Evolutionary conservation across 2,113 vertebrate genomes (phyloP), one percentile per base, ranked within the genome.

Genomic region (Muntiacus muntjak): DNA sequence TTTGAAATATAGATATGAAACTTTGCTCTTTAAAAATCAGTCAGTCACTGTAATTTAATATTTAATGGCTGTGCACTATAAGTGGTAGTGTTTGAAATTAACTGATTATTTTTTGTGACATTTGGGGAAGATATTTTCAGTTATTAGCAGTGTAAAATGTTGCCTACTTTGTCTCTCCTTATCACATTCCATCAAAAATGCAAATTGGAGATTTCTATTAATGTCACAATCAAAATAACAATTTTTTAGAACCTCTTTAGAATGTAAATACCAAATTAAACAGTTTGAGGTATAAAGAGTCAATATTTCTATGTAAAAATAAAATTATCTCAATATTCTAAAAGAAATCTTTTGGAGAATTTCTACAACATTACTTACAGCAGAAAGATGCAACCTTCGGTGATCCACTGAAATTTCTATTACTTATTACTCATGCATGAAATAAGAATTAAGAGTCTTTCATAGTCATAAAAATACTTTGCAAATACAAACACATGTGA

Each of bases 31-130:
- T 87, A 89, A 89, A 95, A 93, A 36, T 82, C 50, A 58, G 67
- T 64, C 67, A 81, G 78, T 76, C 67, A 76, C 47, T 91, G 67
- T 88, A 96, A 95, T 91, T 93, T 96, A 93, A 86, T 91, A 91
- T 30, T 81, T 74, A 95, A 47, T 81, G n/a, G 5, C 23, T 91
- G 17, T 78, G 76, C 26, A 92, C 28, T 88, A n/a, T 40, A 84
- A 60, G 9, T 96, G 57, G 9, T 81, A 74, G 52, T 28, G 21
- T 89, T 85, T 89, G 13, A 78, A 91, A 95, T 82, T 93, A 92
- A 89, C 52, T 90, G 62, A 87, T 87, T 88, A 47, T 88, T 79
- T 92, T 89, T 92, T 33, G n/a, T 96, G 45, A 45, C 21, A 45
- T 96, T 76, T 28, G 50, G 45, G 45, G 64, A 95, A 83, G 64